phyloP scores from a whole-genome alignment of 2,888 invertebrate species.

The Nephrotoma appendiculata region DNA sequence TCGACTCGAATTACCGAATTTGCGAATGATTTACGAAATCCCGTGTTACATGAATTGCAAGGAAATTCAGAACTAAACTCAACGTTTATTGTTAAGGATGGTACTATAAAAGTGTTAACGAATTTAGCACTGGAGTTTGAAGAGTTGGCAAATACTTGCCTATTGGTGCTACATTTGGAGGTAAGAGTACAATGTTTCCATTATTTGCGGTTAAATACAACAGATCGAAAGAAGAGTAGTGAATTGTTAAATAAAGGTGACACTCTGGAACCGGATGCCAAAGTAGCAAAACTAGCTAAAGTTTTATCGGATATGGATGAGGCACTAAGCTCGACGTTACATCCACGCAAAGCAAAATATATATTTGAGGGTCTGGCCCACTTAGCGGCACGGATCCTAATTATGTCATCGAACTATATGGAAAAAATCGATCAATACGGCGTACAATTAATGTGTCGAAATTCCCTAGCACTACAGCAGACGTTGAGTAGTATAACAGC shows the following conservation, averaged over 20 bases:
- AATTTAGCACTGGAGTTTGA: slow-evolving; percentile 68
- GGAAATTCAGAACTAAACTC: slow-evolving; percentile 5
- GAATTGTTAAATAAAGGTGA: slow-evolving; percentile 41
- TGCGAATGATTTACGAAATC: slow-evolving; percentile 39
- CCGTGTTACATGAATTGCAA: slow-evolving; percentile 28
- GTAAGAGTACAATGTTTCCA: slow-evolving; percentile 93
- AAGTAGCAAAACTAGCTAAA: slow-evolving; percentile 61
- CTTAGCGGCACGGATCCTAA: slow-evolving; percentile 62
- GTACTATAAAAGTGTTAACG: slow-evolving; percentile 46
- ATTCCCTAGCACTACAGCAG: slow-evolving; percentile 73
- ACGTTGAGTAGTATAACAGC: slow-evolving; percentile 73
- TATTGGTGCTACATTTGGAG: slow-evolving; percentile 85
- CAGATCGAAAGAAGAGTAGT: slow-evolving; percentile 21
- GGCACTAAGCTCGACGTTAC: slow-evolving; percentile 56
- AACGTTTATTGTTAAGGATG: slow-evolving; percentile 35
- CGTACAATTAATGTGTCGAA: slow-evolving; percentile 72
- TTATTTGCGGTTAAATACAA: slow-evolving; percentile 53
- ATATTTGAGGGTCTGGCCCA: slow-evolving; percentile 79
- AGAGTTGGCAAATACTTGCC: slow-evolving; percentile 78
- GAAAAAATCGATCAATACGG: slow-evolving; percentile 66
- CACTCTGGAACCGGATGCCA: slow-evolving; percentile 60
- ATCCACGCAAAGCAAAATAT: slow-evolving; percentile 70
- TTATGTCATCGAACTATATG: slow-evolving; percentile 65
- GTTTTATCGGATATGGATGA: slow-evolving; percentile 66
- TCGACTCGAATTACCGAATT: slow-evolving; percentile 48